These are phyloP conservation scores for Lepidurus arcticus DNA, from an alignment of 1,140 invertebrate species.

Conservation along the genomic window DNA sequence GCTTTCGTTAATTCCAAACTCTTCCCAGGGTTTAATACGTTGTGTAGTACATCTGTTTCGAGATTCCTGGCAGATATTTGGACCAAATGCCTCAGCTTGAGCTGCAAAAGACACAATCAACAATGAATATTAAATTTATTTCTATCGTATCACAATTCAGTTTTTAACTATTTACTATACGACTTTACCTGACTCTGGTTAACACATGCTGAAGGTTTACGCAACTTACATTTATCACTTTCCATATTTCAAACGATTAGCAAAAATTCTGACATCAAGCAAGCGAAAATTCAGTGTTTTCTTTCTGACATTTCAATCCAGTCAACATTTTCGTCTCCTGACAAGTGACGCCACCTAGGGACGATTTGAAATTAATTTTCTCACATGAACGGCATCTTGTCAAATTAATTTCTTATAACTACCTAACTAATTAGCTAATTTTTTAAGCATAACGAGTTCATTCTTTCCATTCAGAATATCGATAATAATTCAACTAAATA, in stretches of 20 bases:
- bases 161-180: background rate
- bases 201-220: background rate
- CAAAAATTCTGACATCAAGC: background rate
- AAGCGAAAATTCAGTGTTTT: background rate
- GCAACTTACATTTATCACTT: background rate
- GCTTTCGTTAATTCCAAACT: background rate
- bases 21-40: background rate
- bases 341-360: background rate
- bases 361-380: background rate
- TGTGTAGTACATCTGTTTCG: background rate
- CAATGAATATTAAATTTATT: background rate
- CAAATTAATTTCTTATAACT: too few relatives aligned
- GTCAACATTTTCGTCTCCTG: background rate
- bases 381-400: too few relatives aligned
- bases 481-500: too few relatives aligned
- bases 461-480: too few relatives aligned
- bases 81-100: background rate
- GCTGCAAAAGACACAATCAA: background rate
- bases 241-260: background rate
- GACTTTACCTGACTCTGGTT: background rate
- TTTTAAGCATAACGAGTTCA: too few relatives aligned
- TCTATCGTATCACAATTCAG: background rate
- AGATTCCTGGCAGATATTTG: constrained; percentile 16
- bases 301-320: background rate
- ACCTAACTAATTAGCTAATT: too few relatives aligned